These are phyloP conservation scores for Noctua fimbriata DNA, from an alignment of 2,888 invertebrate species.

Conservation along the genomic window DNA sequence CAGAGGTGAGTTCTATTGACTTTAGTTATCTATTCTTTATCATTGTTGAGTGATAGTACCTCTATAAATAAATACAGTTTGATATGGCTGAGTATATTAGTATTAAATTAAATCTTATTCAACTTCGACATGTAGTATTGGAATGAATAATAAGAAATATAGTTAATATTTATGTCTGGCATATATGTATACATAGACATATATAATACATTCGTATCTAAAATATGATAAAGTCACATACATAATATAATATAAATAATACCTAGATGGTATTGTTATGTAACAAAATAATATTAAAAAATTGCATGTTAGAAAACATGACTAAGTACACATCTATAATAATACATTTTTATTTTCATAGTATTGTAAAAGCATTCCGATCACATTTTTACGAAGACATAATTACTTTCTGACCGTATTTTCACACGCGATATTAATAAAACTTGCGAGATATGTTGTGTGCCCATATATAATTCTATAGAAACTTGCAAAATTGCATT, in stretches of 20 bases:
- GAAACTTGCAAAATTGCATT: slow-evolving; percentile 6
- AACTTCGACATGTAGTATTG: not conserved
- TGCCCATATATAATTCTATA: not conserved
- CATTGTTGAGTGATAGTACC: slow-evolving; percentile 38
- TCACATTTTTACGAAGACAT: not conserved
- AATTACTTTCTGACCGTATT: not conserved
- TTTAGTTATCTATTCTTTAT: slow-evolving; percentile 43
- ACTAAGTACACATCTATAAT: slow-evolving; percentile 2
- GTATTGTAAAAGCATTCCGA: not conserved
- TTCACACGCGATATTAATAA: not conserved
- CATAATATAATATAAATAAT: not conserved
- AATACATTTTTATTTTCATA: slow-evolving; percentile 3
- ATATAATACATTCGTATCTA: not conserved
- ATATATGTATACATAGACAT: not conserved
- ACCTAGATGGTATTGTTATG: not conserved
- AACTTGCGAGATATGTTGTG: slow-evolving; percentile 17
- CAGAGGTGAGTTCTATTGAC: slow-evolving; percentile 93
- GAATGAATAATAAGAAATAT: slow-evolving; percentile 4
- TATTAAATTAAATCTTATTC: not conserved
- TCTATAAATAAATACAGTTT: slow-evolving; percentile 28
- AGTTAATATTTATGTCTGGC: not conserved
- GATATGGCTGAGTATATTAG: slow-evolving; percentile 13
- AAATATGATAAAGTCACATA: not conserved
- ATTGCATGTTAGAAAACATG: slow-evolving; percentile 38
- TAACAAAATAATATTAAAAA: not conserved